Percentiles rank a stretch among this genome's conserved stretches.
Conservation (phyloP, 2,797 vertebrate species). For the Chloroceryle amazona region DNA sequence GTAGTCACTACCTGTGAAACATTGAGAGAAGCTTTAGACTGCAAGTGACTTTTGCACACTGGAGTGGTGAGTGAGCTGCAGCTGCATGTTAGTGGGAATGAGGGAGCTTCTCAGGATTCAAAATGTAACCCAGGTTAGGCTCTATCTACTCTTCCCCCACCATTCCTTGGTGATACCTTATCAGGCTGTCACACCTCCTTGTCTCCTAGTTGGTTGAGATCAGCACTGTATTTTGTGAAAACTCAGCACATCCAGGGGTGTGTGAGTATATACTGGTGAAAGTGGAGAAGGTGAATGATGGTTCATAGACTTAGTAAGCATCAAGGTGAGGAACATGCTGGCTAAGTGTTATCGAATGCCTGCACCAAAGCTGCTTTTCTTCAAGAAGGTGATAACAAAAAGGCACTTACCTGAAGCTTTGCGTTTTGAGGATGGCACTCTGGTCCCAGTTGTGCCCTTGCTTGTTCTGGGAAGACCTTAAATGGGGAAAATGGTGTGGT, state of each 20-base stretch:
- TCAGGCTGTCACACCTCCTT: neutral
- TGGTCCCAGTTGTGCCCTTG: neutral
- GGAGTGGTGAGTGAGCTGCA: neutral
- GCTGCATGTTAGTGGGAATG: fast-evolving
- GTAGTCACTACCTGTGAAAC: neutral
- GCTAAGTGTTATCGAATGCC: neutral
- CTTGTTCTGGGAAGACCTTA: neutral
- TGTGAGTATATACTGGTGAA: neutral
- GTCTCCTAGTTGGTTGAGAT: neutral
- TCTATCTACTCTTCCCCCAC: neutral
- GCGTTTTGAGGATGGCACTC: neutral
- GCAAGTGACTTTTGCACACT: neutral
- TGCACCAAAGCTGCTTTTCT: neutral
- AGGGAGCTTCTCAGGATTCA: neutral
- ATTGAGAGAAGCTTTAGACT: neutral
- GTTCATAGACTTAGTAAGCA: too few relatives aligned
- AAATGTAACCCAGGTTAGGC: neutral
- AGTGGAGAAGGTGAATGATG: neutral
- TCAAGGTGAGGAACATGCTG: neutral
- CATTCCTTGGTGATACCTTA: neutral
- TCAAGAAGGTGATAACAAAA: neutral
- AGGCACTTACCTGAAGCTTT: neutral
- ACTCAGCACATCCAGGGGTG: too few relatives aligned
- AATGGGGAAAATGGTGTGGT: neutral
- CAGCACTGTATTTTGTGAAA: neutral